Percentiles rank a stretch among this genome's conserved stretches.
Evolutionary conservation across 2,797 vertebrate genomes (phyloP).

Genomic region (Discoglossus pictus): DNA sequence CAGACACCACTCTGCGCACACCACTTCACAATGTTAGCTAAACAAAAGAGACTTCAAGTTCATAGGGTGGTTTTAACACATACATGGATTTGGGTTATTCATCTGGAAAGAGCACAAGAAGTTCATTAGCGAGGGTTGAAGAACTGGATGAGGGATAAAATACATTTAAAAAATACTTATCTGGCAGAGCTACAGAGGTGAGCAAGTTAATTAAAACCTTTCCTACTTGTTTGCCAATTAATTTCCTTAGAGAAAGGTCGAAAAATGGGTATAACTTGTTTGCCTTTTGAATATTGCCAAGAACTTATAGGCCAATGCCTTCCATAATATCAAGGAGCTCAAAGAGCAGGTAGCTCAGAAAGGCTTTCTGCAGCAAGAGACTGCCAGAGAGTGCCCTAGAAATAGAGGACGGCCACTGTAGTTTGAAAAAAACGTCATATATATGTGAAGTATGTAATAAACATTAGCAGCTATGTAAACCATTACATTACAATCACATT

Average conservation of each 20-base stretch:
- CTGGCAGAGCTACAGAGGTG: slow-evolving; percentile 3
- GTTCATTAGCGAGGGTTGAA: slow-evolving; percentile 14
- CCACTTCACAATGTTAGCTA: slow-evolving; percentile 45
- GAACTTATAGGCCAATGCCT: too few species aligned
- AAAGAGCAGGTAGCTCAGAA: too few species aligned
- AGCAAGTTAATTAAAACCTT: slow-evolving; percentile 13
- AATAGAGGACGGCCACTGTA: too few species aligned
- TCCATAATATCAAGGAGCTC: too few species aligned
- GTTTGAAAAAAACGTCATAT: too few species aligned
- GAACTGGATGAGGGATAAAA: not conserved
- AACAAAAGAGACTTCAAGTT: slow-evolving; percentile 46
- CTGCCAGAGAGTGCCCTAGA: too few species aligned
- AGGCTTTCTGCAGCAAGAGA: too few species aligned
- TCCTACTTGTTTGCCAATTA: slow-evolving; percentile 1
- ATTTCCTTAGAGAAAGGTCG: slow-evolving; percentile 9
- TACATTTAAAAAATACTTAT: not conserved
- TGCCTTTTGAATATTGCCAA: too few species aligned
- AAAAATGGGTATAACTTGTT: too few species aligned
- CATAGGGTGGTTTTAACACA: slow-evolving; percentile 28
- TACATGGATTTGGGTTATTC: slow-evolving; percentile 40
- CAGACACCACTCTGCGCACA: slow-evolving; percentile 30
- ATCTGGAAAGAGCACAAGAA: slow-evolving; percentile 28
- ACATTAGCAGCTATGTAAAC: too few species aligned
- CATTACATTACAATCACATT: too few species aligned
- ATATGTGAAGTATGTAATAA: too few species aligned